A percentile compares a stretch with the other conserved stretches of the same genome.
These are phyloP conservation scores for Probosciger aterrimus DNA, from an alignment of 2,113 vertebrate genomes.

Conservation along the genomic window DNA sequence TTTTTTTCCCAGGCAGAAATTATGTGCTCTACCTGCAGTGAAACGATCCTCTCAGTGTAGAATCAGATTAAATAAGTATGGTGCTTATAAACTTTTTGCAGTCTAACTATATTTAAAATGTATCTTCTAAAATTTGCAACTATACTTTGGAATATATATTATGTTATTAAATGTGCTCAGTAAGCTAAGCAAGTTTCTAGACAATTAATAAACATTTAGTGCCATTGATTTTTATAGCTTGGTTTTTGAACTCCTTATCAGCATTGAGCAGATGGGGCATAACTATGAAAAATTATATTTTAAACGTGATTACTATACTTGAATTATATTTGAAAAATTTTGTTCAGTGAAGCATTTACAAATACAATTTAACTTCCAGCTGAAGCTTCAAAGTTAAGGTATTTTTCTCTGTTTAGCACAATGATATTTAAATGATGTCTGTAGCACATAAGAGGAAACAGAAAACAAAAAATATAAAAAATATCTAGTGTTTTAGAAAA, in stretches of 20 bases:
- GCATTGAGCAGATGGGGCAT: constrained; percentile 72
- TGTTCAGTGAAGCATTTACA: constrained; percentile 74
- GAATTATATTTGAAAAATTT: constrained; percentile 73
- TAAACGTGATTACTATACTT: constrained; percentile 70
- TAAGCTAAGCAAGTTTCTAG: constrained; percentile 61
- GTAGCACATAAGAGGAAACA: background rate
- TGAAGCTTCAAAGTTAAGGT: constrained; percentile 59
- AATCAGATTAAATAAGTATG: constrained; percentile 55
- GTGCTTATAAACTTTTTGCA: constrained; percentile 40
- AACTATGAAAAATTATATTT: constrained; percentile 76
- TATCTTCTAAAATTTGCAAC: constrained; percentile 48
- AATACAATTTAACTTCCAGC: constrained; percentile 70
- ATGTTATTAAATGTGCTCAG: constrained; percentile 55
- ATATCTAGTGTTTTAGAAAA: background rate
- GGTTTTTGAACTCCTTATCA: constrained; percentile 78
- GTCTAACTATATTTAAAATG: constrained; percentile 42
- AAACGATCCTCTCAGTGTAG: constrained; percentile 16
- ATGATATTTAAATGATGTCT: constrained; percentile 46
- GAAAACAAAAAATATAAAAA: constrained; percentile 28
- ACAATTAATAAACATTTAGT: constrained; percentile 78
- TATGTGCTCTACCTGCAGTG: constrained; percentile 38
- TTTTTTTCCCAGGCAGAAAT: constrained; percentile 40
- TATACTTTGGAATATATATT: constrained; percentile 42
- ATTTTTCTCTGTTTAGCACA: constrained; percentile 46
- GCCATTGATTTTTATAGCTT: constrained; percentile 72